Evolutionary conservation across 2,113 vertebrate genomes (phyloP).

Genomic region (Puntigrus tetrazona): DNA sequence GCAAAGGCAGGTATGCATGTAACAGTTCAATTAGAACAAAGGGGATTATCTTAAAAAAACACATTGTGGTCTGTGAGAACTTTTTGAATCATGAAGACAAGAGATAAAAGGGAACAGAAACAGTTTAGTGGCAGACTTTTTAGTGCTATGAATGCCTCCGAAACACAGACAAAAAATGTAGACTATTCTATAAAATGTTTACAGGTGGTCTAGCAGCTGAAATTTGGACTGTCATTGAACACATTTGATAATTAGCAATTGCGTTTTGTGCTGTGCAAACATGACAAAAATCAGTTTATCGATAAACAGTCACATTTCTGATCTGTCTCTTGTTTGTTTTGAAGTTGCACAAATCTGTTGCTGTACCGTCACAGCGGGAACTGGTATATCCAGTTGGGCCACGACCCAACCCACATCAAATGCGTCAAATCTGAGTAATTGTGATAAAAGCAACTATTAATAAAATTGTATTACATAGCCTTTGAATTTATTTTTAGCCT

Average conservation of each 20-base stretch:
- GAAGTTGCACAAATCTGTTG: not conserved
- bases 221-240: not conserved
- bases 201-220: not conserved
- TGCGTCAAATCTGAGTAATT: not conserved
- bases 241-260: not conserved
- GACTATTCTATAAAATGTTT: not conserved
- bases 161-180: too few relatives aligned
- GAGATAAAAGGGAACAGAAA: not conserved
- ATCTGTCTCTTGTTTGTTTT: not conserved
- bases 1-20: not conserved
- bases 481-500: not conserved
- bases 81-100: not conserved
- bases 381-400: not conserved
- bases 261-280: not conserved
- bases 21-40: conserved; percentile 3
- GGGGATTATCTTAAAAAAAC: not conserved
- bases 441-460: not conserved
- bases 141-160: not conserved
- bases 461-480: not conserved
- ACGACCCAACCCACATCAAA: not conserved
- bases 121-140: not conserved
- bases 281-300: not conserved
- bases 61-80: not conserved
- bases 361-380: not conserved
- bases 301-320: not conserved